Conservation (phyloP, 2,797 vertebrate genomes). For the Phataginus tetradactyla region DNA sequence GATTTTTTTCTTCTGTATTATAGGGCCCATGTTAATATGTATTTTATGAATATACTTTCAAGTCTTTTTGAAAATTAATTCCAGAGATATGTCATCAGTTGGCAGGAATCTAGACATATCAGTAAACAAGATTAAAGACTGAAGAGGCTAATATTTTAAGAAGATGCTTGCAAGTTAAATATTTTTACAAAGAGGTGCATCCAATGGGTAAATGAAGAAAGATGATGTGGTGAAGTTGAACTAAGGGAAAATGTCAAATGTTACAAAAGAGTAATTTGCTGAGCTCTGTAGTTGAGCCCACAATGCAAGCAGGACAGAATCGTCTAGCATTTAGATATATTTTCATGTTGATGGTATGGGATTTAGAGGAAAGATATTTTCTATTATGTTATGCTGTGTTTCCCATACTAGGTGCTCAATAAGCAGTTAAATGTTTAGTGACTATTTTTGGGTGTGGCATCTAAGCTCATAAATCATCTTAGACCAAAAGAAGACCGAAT, state of each 20-base stretch:
- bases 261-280: background rate
- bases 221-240: background rate
- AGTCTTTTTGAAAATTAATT: background rate
- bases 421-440: background rate
- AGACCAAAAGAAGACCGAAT: background rate
- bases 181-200: background rate
- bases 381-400: background rate
- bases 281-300: background rate
- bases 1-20: background rate
- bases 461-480: background rate
- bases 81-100: background rate
- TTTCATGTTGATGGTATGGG: background rate
- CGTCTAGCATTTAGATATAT: background rate
- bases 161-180: background rate
- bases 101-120: background rate
- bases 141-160: conserved; percentile 31
- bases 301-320: background rate
- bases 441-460: background rate
- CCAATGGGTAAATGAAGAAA: background rate
- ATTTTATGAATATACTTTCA: background rate
- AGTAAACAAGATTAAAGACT: conserved; percentile 32
- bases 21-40: background rate
- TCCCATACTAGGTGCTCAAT: background rate
- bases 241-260: background rate
- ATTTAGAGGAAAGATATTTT: background rate